Evolutionary conservation across 2,797 vertebrate species (phyloP), one percentile per base, ranked within the genome.

Genomic region (Triplophysa yarkandensis): DNA sequence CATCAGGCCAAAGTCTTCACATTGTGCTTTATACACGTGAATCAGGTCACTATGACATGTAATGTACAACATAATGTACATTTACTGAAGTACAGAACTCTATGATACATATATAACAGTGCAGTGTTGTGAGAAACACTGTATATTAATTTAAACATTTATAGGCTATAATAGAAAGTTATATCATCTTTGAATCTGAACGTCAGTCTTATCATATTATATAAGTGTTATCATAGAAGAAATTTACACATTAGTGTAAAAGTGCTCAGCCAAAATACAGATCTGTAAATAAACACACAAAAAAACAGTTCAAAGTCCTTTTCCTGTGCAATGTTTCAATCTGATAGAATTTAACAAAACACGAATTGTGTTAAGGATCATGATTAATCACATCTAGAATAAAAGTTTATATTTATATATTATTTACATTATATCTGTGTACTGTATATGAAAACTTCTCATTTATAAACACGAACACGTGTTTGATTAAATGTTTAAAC

Each of bases 281-380:
- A 41, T 16, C 25, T 11, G 34, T 28, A 44, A 16, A 60, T 23
- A 54, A 63, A 54, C 13, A 19, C 32, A 23, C 9, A 61, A 17
- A 8, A 1, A 27, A 16, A 72, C 39, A 52, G 70, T 72, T 44
- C 70, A 63, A 72, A 54, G 70, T 50, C 16, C 16, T 11, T 36
- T 62, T 73, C 44, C 32, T 64, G 21, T 14, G 14, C 30, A 32
- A 55, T 64, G 61, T 36, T 73, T 52, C 46, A 64, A 25, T 54
- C 61, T 25, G 44, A 25, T 32, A 36, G 27, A 21, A 14, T n/a
- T 4, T 34, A 6, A 32, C n/a, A 32, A 4, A 1, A 16, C 10
- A n/a, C n/a, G n/a, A n/a, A n/a, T n/a, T n/a, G n/a, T n/a, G n/a
- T n/a, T n/a, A n/a, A n/a, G n/a, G n/a, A n/a, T n/a, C n/a, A n/a